These are phyloP conservation scores for Chrysolina americana DNA, from an alignment of 2,888 invertebrate species.

Conservation along the genomic window DNA sequence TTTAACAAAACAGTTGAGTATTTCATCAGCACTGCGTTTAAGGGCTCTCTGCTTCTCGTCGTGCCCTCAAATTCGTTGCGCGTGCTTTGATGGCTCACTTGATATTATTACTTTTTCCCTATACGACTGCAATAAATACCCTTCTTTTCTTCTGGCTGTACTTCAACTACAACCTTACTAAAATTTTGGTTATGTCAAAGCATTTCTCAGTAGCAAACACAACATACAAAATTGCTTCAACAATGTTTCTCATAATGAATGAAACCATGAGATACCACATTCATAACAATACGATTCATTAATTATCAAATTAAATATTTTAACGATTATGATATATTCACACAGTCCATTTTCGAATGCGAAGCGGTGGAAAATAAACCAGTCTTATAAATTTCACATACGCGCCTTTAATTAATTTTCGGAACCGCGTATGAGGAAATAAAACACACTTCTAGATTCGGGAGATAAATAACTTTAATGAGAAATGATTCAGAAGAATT, in stretches of 20 bases:
- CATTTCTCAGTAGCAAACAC: not conserved
- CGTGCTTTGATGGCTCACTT: too few relatives aligned
- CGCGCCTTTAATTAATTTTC: constrained; percentile 21
- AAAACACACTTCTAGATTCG: constrained; percentile 4
- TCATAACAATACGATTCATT: constrained; percentile 1
- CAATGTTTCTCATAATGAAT: not conserved
- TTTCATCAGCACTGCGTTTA: too few relatives aligned
- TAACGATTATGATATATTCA: constrained; percentile 2
- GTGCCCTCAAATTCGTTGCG: too few relatives aligned
- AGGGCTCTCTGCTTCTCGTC: too few relatives aligned
- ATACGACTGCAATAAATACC: too few relatives aligned
- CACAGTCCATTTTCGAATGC: constrained; percentile 1
- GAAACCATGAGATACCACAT: not conserved
- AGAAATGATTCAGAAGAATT: not conserved
- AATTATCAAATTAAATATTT: constrained; percentile 1
- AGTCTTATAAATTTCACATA: constrained; percentile 18
- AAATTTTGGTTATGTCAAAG: not conserved
- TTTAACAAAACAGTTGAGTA: too few relatives aligned
- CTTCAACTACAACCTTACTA: not conserved
- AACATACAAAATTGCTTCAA: not conserved
- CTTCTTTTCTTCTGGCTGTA: too few relatives aligned
- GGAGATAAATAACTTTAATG: not conserved
- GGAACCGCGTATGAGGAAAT: not conserved
- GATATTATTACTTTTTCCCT: too few relatives aligned
- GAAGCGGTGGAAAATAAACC: constrained; percentile 2